Evolutionary conservation across 2,113 vertebrate genomes (phyloP).

Genomic region (Prochilodus magdalenae): DNA sequence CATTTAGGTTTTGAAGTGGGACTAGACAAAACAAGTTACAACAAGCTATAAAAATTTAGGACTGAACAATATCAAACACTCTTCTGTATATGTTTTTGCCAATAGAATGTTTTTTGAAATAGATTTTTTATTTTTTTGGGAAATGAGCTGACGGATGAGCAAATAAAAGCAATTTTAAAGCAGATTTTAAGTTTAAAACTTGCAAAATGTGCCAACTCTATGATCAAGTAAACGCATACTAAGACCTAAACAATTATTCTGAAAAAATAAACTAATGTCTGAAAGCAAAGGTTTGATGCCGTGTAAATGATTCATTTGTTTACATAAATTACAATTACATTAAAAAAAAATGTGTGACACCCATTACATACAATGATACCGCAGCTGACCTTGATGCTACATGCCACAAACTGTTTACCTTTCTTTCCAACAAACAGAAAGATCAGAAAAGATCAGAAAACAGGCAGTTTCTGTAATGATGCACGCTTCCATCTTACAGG

Average conservation of each 20-base stretch:
- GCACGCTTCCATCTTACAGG: not conserved
- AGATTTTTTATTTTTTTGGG: no score
- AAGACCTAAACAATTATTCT: not conserved
- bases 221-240: not conserved
- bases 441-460: not conserved
- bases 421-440: not conserved
- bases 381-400: not conserved
- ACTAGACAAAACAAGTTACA: no score
- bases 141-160: no score
- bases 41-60: no score
- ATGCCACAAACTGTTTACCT: not conserved
- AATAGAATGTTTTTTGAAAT: no score
- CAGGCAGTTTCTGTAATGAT: not conserved
- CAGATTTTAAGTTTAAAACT: no score
- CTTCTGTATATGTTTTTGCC: no score
- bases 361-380: not conserved
- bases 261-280: not conserved
- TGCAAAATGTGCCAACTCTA: no score
- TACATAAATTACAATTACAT: constrained; percentile 3
- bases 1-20: no score
- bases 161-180: no score
- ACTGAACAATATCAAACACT: no score
- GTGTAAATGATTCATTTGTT: not conserved
- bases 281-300: not conserved
- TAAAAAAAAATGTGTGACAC: not conserved